A percentile compares a stretch with the other conserved stretches of the same genome.
Conservation (phyloP, 2,113 vertebrate species). For the Channa argus region DNA sequence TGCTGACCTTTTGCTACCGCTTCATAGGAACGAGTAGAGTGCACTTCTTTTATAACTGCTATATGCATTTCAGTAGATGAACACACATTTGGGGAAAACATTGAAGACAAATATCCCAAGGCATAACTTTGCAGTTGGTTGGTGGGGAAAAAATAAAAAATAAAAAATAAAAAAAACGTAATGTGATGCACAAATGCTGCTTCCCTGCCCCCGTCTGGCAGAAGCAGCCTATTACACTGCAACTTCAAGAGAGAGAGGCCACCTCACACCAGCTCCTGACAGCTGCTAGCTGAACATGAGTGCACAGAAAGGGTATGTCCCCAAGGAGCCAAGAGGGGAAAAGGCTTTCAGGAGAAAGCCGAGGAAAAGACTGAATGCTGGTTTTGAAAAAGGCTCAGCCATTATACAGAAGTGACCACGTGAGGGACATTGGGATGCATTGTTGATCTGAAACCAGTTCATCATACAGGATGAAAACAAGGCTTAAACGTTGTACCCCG, state of each 20-base stretch:
- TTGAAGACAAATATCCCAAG: neutral
- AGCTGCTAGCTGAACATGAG: conserved; percentile 46
- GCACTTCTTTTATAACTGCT: neutral
- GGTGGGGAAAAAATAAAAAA: too few species aligned
- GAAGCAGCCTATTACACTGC: conserved; percentile 29
- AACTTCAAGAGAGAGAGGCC: conserved; percentile 11
- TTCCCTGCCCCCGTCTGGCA: conserved; percentile 62
- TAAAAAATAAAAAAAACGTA: neutral
- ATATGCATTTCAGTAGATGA: conserved; percentile 14
- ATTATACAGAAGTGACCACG: conserved; percentile 23
- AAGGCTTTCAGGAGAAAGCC: neutral
- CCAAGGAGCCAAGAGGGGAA: conserved; percentile 21
- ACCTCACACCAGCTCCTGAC: conserved; percentile 28
- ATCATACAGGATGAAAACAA: neutral
- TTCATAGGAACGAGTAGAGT: neutral
- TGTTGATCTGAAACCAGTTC: conserved; percentile 5
- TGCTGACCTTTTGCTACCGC: too few species aligned
- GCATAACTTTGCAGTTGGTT: conserved; percentile 41
- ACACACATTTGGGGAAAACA: neutral
- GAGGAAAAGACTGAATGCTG: conserved; percentile 15
- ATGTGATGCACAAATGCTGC: conserved; percentile 58
- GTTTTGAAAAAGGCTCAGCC: conserved; percentile 15
- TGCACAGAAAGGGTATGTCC: conserved; percentile 61
- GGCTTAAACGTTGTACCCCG: neutral
- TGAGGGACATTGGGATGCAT: neutral